Evolutionary conservation across 2,888 invertebrate genomes (phyloP).

Genomic region (Lapara coniferarum): DNA sequence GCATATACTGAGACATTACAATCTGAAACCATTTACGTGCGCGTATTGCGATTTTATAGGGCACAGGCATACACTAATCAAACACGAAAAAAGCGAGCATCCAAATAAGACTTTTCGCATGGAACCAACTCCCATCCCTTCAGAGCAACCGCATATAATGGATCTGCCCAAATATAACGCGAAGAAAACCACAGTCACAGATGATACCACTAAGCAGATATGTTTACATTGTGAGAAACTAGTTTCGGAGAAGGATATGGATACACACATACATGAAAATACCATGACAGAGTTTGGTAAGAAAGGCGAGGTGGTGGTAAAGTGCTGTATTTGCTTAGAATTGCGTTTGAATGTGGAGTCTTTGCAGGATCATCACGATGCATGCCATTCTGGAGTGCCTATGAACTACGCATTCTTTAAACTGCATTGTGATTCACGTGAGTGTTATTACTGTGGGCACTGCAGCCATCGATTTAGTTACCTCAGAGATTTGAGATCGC

Average conservation of each 20-base stretch:
- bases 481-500: constrained; percentile 51
- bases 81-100: constrained; percentile 63
- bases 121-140: constrained; percentile 42
- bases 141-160: constrained; percentile 35
- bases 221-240: constrained; percentile 65
- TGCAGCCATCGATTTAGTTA: constrained; percentile 53
- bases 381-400: constrained; percentile 45
- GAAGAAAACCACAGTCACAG: constrained; percentile 31
- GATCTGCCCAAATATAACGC: constrained; percentile 17
- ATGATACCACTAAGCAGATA: constrained; percentile 30
- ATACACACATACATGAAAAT: constrained; percentile 53
- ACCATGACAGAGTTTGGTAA: constrained; percentile 52
- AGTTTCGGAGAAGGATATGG: constrained; percentile 43
- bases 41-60: constrained; percentile 62
- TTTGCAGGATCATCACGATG: constrained; percentile 64
- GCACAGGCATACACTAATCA: constrained; percentile 48
- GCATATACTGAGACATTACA: constrained; percentile 77
- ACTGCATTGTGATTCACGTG: constrained; percentile 44
- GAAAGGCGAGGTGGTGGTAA: constrained; percentile 66
- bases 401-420: constrained; percentile 59
- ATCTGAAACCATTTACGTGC: constrained; percentile 72
- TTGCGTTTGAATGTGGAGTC: constrained; percentile 55
- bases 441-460: constrained; percentile 46
- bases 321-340: constrained; percentile 71
- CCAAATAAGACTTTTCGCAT: constrained; percentile 38